Conservation (phyloP, 23 tunicate genomes). For the Ciona savignyi region DNA sequence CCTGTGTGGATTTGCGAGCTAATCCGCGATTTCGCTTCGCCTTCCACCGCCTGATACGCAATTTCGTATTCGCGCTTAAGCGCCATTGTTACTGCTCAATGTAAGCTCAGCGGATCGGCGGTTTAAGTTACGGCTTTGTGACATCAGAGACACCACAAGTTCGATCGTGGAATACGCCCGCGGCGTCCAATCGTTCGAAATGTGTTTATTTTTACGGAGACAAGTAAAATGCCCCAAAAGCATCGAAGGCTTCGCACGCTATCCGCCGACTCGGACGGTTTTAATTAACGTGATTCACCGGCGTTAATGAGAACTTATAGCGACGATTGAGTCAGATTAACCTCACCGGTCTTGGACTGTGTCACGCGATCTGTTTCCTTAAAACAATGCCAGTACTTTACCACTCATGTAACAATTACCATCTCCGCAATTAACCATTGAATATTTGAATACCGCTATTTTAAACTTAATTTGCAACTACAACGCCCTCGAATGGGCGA, state of each 20-base stretch:
- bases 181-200: not conserved
- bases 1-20: not conserved
- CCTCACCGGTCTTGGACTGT: not conserved
- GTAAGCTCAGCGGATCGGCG: not conserved
- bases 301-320: not conserved
- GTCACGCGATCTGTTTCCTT: not conserved
- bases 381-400: not conserved
- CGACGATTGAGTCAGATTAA: not conserved
- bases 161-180: conserved; percentile 2
- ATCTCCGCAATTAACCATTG: not conserved
- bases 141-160: not conserved
- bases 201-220: not conserved
- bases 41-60: not conserved
- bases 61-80: not conserved
- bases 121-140: not conserved
- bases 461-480: too few species aligned
- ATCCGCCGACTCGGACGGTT: not conserved
- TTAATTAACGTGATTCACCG: not conserved
- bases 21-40: not conserved
- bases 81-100: not conserved
- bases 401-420: not conserved
- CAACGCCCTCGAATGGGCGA: too few species aligned
- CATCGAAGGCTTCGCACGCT: not conserved
- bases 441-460: too few species aligned
- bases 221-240: not conserved